phyloP scores from a whole-genome alignment of 2,888 invertebrate species.

The Muschampia plurimacula region DNA sequence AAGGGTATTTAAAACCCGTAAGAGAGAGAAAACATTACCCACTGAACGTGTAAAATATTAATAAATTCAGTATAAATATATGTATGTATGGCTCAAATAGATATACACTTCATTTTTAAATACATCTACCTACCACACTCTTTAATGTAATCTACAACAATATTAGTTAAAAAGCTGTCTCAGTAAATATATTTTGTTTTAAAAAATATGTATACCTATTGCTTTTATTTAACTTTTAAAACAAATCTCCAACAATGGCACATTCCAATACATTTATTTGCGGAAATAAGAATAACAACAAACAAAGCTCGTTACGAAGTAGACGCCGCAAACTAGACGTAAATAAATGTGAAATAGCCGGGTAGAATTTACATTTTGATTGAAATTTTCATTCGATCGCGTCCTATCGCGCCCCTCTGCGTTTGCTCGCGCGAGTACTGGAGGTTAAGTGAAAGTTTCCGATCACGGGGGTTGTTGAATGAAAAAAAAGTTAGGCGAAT shows the following conservation, averaged over 20 bases:
- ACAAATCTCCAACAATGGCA: slow-evolving; percentile 8
- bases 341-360: slow-evolving; percentile 45
- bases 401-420: slow-evolving; percentile 47
- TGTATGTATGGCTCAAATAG: too few relatives aligned
- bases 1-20: too few relatives aligned
- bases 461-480: background rate
- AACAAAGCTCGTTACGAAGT: slow-evolving; percentile 30
- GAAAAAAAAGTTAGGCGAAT: too few relatives aligned
- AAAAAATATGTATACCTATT: background rate
- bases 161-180: background rate
- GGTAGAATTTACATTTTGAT: slow-evolving; percentile 76
- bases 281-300: slow-evolving; percentile 19
- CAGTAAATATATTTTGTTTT: too few relatives aligned
- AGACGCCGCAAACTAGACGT: slow-evolving; percentile 37
- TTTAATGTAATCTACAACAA: too few relatives aligned
- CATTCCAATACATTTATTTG: slow-evolving; percentile 9
- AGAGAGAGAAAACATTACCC: too few relatives aligned
- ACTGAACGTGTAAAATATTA: too few relatives aligned
- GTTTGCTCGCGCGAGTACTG: background rate
- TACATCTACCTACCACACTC: too few relatives aligned
- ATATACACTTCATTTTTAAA: too few relatives aligned
- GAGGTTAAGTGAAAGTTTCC: background rate
- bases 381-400: slow-evolving; percentile 64
- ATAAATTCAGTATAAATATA: too few relatives aligned
- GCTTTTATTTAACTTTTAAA: background rate